Evolutionary conservation across 1,140 invertebrate species (phyloP), one percentile per base, ranked within the genome.

Genomic region (Macrosteles quadrilineatus): DNA sequence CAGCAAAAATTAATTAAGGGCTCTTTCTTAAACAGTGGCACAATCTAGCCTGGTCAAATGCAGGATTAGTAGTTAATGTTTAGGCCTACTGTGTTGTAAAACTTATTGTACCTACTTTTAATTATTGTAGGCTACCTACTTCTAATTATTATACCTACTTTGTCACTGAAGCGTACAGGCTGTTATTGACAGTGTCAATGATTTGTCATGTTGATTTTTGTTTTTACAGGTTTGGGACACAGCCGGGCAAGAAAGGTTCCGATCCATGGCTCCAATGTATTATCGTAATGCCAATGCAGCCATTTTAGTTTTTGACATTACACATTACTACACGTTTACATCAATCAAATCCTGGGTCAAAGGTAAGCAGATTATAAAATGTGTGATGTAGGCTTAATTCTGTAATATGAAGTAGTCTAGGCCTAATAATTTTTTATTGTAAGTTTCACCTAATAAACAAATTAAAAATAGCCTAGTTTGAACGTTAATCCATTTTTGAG

Each of bases 221-320:
- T 55, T 71, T 67, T 59, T 74, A 27, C 83, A 87, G 91, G 88
- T 91, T 30, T 94, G 95, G 95, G 95, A 97, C 78, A 97, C 95
- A 4, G 94, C 95, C 9, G 95, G 95, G 0, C 92, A 95, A 78
- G 88, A 91, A 78, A 83, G 93, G 73, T 97, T 94, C 80, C 85
- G 90, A 69, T 89, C 94, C 0, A 90, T 97, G 85, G 92, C 92
- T 0, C 94, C 94, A 4, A 95, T 96, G 91, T 97, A 97, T 79
- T 97, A 96, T 80, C 83, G 94, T 75, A 94, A 94, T 75, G 92
- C 94, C 0, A 93, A 94, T 76, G 94, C 92, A 43, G 75, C 73
- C 43, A 67, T 76, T 27, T 64, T 76, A 53, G 72, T 75, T 17
- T 74, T 73, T 67, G 74, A 74, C 45, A 74, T 74, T 17, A 74